Evolutionary conservation across 1,140 invertebrate species (phyloP).

Genomic region (Leptopilina clavipes): DNA sequence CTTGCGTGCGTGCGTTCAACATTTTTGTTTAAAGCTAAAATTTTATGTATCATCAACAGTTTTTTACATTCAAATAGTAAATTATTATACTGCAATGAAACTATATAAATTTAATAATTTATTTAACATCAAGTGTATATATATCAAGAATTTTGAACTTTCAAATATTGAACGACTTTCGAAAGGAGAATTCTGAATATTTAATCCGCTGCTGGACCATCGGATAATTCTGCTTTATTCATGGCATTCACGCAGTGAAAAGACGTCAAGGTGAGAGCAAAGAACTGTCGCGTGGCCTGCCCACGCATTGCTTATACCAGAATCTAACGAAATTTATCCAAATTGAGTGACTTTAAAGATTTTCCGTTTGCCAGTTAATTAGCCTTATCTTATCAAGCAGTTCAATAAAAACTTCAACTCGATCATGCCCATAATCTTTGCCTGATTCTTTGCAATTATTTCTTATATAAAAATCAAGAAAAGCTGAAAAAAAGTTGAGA

Average conservation of each 20-base stretch:
- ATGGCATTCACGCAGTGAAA: slow-evolving; percentile 38
- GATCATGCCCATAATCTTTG: slow-evolving; percentile 8
- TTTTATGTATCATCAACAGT: too few relatives aligned
- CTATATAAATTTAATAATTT: too few relatives aligned
- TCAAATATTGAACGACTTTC: too few relatives aligned
- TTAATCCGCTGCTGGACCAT: slow-evolving; percentile 40
- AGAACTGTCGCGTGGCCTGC: slow-evolving; percentile 69
- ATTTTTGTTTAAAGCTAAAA: too few relatives aligned
- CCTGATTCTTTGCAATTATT: not conserved
- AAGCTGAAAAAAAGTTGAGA: not conserved
- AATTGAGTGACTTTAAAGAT: slow-evolving; percentile 35
- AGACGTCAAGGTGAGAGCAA: slow-evolving; percentile 42
- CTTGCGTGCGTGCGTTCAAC: too few relatives aligned
- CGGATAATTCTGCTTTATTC: slow-evolving; percentile 40
- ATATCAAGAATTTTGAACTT: too few relatives aligned
- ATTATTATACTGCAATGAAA: too few relatives aligned
- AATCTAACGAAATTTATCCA: slow-evolving; percentile 33
- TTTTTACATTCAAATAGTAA: too few relatives aligned
- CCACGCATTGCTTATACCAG: slow-evolving; percentile 62
- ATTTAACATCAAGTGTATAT: too few relatives aligned
- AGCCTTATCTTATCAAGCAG: slow-evolving; percentile 37
- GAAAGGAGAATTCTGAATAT: slow-evolving; percentile 42
- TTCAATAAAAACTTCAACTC: slow-evolving; percentile 13
- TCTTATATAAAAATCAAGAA: not conserved
- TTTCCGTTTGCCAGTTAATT: slow-evolving; percentile 53